phyloP scores from a whole-genome alignment of 2,888 invertebrate species.

The Desoria tigrina region DNA sequence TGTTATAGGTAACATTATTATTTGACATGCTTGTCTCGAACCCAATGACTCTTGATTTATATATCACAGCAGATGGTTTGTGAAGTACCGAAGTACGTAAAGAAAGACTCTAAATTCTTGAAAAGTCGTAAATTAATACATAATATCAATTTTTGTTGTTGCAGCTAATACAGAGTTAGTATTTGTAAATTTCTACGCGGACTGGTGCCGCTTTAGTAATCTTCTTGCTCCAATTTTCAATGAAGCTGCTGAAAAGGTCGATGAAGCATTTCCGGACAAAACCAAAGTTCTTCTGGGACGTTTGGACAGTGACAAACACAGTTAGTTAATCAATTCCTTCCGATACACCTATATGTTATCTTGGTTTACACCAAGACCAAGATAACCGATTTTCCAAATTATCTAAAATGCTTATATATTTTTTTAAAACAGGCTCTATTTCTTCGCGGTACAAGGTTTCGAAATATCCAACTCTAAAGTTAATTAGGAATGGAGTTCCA shows the following conservation, averaged over 20 bases:
- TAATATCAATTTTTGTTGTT: slow-evolving; percentile 54
- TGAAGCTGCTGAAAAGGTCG: slow-evolving; percentile 86
- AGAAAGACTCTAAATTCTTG: neutral
- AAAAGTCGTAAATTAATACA: slow-evolving; percentile 6
- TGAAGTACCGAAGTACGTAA: neutral
- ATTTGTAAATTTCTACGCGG: slow-evolving; percentile 98
- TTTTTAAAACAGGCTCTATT: slow-evolving; percentile 63
- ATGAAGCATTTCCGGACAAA: slow-evolving; percentile 70
- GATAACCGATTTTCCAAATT: no score
- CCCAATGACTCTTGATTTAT: neutral
- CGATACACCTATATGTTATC: neutral
- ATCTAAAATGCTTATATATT: slow-evolving; percentile 15
- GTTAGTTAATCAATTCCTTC: slow-evolving; percentile 59
- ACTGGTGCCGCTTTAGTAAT: slow-evolving; percentile 99
- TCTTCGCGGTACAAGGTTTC: slow-evolving; percentile 91
- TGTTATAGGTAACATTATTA: slow-evolving; percentile 82
- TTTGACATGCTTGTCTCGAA: no score
- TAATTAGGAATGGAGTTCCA: slow-evolving; percentile 87
- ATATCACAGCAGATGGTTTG: neutral
- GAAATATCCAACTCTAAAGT: slow-evolving; percentile 97
- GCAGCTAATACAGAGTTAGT: slow-evolving; percentile 93
- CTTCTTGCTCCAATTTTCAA: slow-evolving; percentile 94
- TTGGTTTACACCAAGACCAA: neutral
- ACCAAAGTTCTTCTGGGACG: slow-evolving; percentile 85
- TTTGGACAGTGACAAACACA: slow-evolving; percentile 95